Conservation (phyloP, 2,113 vertebrate genomes). For the Sinocyclocheilus anophthalmus region DNA sequence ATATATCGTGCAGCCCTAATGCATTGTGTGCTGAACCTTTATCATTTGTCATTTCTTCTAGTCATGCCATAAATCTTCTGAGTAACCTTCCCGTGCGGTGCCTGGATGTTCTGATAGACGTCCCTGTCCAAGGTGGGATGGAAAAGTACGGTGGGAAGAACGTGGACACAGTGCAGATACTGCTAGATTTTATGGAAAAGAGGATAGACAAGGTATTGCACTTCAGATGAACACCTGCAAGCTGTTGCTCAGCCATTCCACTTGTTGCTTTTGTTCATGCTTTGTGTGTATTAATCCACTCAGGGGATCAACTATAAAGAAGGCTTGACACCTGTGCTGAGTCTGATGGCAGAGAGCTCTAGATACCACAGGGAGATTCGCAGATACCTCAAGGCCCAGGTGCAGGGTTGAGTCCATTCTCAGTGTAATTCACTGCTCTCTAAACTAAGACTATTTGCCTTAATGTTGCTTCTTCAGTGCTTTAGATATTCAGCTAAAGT, state of each 20-base stretch:
- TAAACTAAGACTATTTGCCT: neutral
- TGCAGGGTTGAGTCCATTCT: conserved; percentile 61
- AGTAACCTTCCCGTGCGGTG: conserved; percentile 93
- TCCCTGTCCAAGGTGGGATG: conserved; percentile 81
- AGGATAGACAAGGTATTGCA: conserved; percentile 93
- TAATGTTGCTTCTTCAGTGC: neutral
- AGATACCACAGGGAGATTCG: conserved; percentile 91
- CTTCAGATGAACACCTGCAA: neutral
- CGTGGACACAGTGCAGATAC: conserved; percentile 85
- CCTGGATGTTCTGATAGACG: conserved; percentile 89
- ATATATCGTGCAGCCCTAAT: too few relatives aligned
- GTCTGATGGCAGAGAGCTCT: conserved; percentile 90
- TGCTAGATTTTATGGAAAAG: conserved; percentile 96
- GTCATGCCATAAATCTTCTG: conserved; percentile 94
- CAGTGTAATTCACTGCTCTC: neutral
- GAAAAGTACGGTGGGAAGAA: conserved; percentile 88
- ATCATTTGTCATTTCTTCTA: conserved; percentile 65
- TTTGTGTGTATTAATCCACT: conserved; percentile 50
- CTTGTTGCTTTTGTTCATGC: conserved; percentile 36
- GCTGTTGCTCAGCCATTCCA: neutral
- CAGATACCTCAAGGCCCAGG: conserved; percentile 95
- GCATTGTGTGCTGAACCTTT: neutral
- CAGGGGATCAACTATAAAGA: conserved; percentile 96
- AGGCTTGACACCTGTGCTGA: conserved; percentile 94
- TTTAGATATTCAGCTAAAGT: neutral